These are phyloP conservation scores for Turnix velox DNA, from an alignment of 2,113 vertebrate species.

Conservation along the genomic window DNA sequence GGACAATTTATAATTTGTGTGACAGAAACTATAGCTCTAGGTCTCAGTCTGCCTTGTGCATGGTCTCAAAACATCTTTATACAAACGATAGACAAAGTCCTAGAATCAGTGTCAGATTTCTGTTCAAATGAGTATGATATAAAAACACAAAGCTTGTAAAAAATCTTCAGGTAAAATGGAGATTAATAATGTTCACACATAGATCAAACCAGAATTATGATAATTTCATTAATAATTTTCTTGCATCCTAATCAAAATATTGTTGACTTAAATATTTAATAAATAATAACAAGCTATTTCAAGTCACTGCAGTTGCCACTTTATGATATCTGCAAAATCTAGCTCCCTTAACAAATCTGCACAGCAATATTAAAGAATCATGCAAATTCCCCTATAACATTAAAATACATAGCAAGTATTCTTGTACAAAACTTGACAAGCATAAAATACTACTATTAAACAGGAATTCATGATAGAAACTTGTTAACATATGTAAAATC, in stretches of 20 bases:
- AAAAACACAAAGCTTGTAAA: neutral
- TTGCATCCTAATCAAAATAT: neutral
- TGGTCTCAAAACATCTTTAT: neutral
- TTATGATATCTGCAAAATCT: neutral
- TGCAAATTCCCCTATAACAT: neutral
- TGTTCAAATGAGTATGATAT: neutral
- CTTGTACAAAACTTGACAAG: neutral
- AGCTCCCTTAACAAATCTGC: neutral
- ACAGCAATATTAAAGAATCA: neutral
- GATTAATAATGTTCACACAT: neutral
- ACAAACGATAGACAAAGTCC: neutral
- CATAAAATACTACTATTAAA: neutral
- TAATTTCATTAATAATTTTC: neutral
- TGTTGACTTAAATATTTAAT: neutral
- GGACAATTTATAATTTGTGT: neutral
- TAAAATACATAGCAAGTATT: neutral
- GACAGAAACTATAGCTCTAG: neutral
- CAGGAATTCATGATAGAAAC: neutral
- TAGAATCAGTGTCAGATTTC: neutral
- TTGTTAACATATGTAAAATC: slow-evolving; percentile 21
- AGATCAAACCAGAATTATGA: neutral
- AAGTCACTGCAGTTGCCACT: neutral
- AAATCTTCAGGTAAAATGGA: neutral
- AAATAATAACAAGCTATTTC: neutral
- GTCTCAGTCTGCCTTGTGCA: neutral